Percentiles rank a stretch among this genome's conserved stretches.
phyloP scores from a whole-genome alignment of 2,113 vertebrate species.

The Neotoma lepida region DNA sequence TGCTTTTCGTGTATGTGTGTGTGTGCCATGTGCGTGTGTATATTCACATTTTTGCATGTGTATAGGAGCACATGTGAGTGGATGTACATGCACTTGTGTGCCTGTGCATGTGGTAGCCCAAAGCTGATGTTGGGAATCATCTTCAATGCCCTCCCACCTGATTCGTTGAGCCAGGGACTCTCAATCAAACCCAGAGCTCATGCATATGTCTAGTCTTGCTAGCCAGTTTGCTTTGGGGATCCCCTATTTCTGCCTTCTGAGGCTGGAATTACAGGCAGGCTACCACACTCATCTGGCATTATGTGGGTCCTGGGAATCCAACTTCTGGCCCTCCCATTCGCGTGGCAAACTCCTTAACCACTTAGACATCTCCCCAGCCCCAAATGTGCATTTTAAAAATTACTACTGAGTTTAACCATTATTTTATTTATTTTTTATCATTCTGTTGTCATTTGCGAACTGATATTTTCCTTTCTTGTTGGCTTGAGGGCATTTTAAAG shows the following conservation, averaged over 20 bases:
- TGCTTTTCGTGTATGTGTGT: not conserved
- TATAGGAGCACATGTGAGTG: not conserved
- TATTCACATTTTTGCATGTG: not conserved
- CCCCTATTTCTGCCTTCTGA: not conserved
- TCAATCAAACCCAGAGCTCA: not conserved
- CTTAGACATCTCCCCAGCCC: not conserved
- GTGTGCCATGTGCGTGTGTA: not conserved
- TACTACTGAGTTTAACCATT: not conserved
- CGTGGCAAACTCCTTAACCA: not conserved
- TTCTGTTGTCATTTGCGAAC: not conserved
- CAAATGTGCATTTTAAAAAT: not conserved
- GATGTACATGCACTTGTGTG: not conserved
- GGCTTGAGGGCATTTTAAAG: not conserved
- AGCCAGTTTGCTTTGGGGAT: not conserved
- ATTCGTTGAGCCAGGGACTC: not conserved
- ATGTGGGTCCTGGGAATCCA: not conserved
- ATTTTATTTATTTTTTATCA: not conserved
- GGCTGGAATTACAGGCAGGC: not conserved
- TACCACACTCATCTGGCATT: not conserved
- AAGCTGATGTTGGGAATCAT: not conserved
- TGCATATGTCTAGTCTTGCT: not conserved
- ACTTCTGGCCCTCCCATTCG: no score
- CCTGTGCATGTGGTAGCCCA: not conserved
- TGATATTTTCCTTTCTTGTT: conserved; percentile 2
- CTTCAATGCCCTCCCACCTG: not conserved